Evolutionary conservation across 35 echinoderm and acorn worm species (phyloP).

Genomic region (Ophiothrix spiculata): DNA sequence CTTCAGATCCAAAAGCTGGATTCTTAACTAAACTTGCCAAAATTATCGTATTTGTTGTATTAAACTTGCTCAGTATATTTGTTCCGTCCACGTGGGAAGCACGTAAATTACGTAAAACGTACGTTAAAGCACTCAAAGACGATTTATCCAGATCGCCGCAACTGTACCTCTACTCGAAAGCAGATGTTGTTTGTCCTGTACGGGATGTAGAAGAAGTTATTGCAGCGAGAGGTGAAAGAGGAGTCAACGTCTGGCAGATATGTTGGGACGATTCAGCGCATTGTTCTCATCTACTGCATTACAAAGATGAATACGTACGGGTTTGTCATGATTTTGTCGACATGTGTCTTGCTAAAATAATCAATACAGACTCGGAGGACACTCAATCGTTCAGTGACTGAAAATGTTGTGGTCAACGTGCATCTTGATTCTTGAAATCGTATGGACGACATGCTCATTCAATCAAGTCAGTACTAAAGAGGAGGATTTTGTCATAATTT

Average conservation of each 20-base stretch:
- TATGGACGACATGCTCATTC: too few species aligned
- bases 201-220: constrained; percentile 52
- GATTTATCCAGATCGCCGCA: constrained; percentile 53
- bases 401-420: too few species aligned
- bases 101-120: neutral
- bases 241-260: constrained; percentile 57
- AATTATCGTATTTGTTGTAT: constrained; percentile 31
- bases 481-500: too few species aligned
- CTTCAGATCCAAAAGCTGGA: constrained; percentile 8
- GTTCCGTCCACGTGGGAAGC: neutral
- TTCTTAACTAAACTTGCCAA: constrained; percentile 15
- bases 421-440: too few species aligned
- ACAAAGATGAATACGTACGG: constrained; percentile 69
- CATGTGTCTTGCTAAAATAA: constrained; percentile 19
- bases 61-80: constrained; percentile 15
- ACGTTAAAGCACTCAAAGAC: constrained; percentile 29
- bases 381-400: neutral
- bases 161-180: constrained; percentile 82
- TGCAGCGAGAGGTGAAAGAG: constrained; percentile 33
- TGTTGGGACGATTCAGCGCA: constrained; percentile 79
- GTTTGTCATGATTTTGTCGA: constrained; percentile 59
- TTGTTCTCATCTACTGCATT: constrained; percentile 50
- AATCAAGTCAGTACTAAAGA: too few species aligned
- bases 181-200: constrained; percentile 52
- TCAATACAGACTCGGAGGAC: neutral